Evolutionary conservation across 1,140 invertebrate species (phyloP).

Genomic region (Delia radicum): DNA sequence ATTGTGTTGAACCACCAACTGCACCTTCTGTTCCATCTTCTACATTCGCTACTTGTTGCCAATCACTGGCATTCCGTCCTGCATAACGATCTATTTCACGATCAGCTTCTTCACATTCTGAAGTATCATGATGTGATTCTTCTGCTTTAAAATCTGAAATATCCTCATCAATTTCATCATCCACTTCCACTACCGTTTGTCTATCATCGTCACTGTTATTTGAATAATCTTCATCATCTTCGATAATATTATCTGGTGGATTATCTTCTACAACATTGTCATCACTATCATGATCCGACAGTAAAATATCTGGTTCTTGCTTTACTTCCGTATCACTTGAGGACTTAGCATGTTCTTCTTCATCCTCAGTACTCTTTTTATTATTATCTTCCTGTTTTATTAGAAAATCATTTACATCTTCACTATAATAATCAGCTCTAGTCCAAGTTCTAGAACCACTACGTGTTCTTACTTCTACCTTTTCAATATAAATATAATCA

Average conservation of each 20-base stretch:
- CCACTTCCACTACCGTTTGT: conserved; percentile 50
- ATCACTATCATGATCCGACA: conserved; percentile 31
- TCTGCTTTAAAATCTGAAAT: conserved; percentile 52
- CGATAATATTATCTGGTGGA: conserved; percentile 25
- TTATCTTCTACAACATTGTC: conserved; percentile 31
- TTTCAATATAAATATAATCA: conserved; percentile 47
- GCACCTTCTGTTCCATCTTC: conserved; percentile 40
- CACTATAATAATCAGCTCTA: conserved; percentile 44
- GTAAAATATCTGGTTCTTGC: too few relatives aligned
- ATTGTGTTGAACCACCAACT: conserved; percentile 31
- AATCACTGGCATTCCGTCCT: conserved; percentile 43
- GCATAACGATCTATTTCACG: conserved; percentile 50
- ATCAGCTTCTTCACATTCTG: conserved; percentile 51
- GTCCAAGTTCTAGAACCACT: conserved; percentile 46
- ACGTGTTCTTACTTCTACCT: conserved; percentile 44
- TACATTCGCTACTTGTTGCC: conserved; percentile 36
- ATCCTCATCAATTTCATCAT: conserved; percentile 51
- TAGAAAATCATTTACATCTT: conserved; percentile 29
- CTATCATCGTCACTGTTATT: conserved; percentile 51
- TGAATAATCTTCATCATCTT: conserved; percentile 25
- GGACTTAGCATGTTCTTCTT: conserved; percentile 26
- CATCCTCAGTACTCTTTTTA: not conserved
- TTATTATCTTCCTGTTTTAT: not conserved
- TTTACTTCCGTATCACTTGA: conserved; percentile 38
- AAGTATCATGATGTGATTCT: conserved; percentile 50